Base-by-base conservation (phyloP, 2,888 invertebrate genomes). In the Hypselothyrea guttata region DNA sequence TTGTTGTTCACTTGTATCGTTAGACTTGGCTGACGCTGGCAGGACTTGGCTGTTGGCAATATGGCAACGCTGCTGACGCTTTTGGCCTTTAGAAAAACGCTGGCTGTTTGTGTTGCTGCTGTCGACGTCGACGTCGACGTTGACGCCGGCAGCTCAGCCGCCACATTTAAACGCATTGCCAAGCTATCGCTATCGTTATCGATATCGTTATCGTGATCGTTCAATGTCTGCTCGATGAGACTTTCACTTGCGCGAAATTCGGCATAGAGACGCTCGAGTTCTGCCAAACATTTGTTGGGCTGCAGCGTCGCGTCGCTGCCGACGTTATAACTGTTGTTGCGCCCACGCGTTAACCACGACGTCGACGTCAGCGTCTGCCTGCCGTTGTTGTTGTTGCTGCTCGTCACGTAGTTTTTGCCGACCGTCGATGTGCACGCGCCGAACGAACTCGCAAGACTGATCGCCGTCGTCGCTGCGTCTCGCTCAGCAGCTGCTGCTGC, bases 1-100 rank as follows among this genome's bases (percentile, higher is more conserved):
- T 64, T 82, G 49, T 84, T 88, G 77, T 89, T 90, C 58, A 90
- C 90, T 83, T 90, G 89, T 75, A 90, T 90, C 58, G 89, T 90
- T 66, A 90, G 77, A 74, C 89, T 90, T 38, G 89, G 88, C 65
- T 88, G 87, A 58, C 77, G 78, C 53, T 84, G 81, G 74, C 86
- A 86, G 64, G 74, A 77, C 65, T 73, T 82, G 42, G 62, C 35
- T 64, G 70, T 40, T 35, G 76, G 64, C 59, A 70, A 54, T 44
- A 81, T 73, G 31, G 82, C 67, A 54, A 82, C 70, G 47, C 65
- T 74, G 65, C 75, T 77, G 11, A 79, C 56, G 59, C 59, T 71
- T 59, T 66, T 77, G 54, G 62, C 67, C 28, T 58, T 66, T n/a
- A n/a, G 51, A 48, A 88, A 87, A 30, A 89, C 82, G 71, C 87